Conservation (phyloP, 2,113 vertebrate species). For the Actinemys pallida region DNA sequence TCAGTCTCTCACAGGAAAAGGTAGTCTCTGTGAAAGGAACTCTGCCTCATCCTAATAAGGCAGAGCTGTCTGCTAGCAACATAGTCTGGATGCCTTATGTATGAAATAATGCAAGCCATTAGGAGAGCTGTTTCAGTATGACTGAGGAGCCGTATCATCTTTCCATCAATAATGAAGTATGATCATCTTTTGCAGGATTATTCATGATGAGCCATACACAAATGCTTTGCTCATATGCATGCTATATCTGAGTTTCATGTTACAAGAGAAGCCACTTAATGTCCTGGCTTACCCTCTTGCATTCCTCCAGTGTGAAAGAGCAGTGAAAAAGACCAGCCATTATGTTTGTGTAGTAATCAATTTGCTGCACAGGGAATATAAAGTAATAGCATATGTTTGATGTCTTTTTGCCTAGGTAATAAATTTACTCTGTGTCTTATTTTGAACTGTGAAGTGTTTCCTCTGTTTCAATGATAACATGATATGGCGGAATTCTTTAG, state of each 20-base stretch:
- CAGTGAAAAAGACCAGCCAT: not conserved
- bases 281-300: slow-evolving; percentile 59
- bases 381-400: not conserved
- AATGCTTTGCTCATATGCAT: not conserved
- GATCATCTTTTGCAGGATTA: slow-evolving; percentile 15
- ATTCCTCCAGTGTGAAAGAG: not conserved
- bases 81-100: slow-evolving; percentile 58
- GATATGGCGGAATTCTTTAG: not conserved
- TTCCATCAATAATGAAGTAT: not conserved
- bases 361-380: not conserved
- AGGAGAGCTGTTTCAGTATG: not conserved
- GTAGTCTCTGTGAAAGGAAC: not conserved
- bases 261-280: slow-evolving; percentile 56
- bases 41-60: slow-evolving; percentile 65
- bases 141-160: slow-evolving; percentile 12
- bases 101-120: slow-evolving; percentile 53
- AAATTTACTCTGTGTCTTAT: not conserved
- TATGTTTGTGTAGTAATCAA: not conserved
- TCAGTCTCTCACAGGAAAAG: not conserved
- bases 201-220: not conserved
- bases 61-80: slow-evolving; percentile 40
- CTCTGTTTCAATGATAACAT: slow-evolving; percentile 30
- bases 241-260: slow-evolving; percentile 12
- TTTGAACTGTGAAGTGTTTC: slow-evolving; percentile 19
- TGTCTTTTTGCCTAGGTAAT: not conserved